phyloP scores from a whole-genome alignment of 2,797 vertebrate genomes.

The Serranus cabrilla region DNA sequence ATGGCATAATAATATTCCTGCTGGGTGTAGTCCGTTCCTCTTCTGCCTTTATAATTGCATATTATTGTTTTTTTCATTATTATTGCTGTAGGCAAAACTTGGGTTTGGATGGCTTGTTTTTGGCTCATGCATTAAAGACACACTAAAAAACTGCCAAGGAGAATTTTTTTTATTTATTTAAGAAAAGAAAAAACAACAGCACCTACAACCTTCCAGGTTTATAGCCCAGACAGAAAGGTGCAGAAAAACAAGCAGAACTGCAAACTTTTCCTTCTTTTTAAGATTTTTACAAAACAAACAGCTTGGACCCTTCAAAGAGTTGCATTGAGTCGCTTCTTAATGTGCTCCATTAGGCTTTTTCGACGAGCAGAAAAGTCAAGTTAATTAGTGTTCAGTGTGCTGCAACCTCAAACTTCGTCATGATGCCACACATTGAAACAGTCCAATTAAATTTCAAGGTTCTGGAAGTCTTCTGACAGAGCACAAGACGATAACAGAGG shows the following conservation, averaged over 20 bases:
- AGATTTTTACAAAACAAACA: slow-evolving; percentile 1
- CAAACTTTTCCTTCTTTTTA: background rate
- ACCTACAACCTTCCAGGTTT: no score
- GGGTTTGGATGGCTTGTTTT: background rate
- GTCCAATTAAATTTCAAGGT: slow-evolving; percentile 13
- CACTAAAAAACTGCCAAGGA: background rate
- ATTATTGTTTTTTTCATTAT: background rate
- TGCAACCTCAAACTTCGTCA: background rate
- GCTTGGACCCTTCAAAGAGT: background rate
- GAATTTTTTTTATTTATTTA: no score
- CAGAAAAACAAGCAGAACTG: no score
- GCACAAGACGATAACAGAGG: background rate
- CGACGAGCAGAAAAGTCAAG: background rate
- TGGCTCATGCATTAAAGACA: background rate
- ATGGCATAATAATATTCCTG: slow-evolving; percentile 9
- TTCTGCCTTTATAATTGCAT: background rate
- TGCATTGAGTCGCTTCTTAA: background rate
- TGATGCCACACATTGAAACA: slow-evolving; percentile 7
- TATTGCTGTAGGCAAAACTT: background rate
- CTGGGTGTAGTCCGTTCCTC: background rate
- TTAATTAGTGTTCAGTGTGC: slow-evolving; percentile 19
- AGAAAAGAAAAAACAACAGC: background rate
- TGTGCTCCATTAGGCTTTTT: background rate
- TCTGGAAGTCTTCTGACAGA: background rate
- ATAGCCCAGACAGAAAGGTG: no score